phyloP scores from a whole-genome alignment of 2,888 invertebrate genomes.

The Tenthredo livida region DNA sequence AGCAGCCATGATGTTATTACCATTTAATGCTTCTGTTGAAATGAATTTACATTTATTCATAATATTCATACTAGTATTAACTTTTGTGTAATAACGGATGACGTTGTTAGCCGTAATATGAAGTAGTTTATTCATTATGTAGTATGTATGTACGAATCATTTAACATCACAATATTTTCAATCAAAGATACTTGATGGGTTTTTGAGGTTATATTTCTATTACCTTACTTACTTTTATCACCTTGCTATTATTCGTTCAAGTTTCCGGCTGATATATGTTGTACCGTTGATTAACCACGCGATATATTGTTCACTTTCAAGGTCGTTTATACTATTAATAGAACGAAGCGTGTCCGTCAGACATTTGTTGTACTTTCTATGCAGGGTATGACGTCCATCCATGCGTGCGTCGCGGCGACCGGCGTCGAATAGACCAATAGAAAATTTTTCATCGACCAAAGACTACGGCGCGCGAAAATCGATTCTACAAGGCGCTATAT shows the following conservation, averaged over 20 bases:
- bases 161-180: neutral
- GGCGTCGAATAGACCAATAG: neutral
- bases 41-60: neutral
- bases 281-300: neutral
- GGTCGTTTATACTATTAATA: neutral
- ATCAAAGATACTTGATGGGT: neutral
- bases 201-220: neutral
- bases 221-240: neutral
- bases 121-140: neutral
- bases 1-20: constrained; percentile 57
- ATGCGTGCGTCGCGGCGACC: neutral
- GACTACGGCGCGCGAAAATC: neutral
- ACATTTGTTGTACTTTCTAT: neutral
- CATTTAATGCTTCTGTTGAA: constrained; percentile 1
- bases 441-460: neutral
- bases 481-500: neutral
- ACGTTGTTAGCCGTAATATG: neutral
- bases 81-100: neutral
- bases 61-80: neutral
- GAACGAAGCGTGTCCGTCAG: neutral
- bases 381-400: neutral
- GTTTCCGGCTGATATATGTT: neutral
- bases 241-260: neutral
- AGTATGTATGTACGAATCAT: neutral
- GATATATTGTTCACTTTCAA: neutral